Conservation (phyloP, 2,113 vertebrate species). For the Cervus canadensis region DNA sequence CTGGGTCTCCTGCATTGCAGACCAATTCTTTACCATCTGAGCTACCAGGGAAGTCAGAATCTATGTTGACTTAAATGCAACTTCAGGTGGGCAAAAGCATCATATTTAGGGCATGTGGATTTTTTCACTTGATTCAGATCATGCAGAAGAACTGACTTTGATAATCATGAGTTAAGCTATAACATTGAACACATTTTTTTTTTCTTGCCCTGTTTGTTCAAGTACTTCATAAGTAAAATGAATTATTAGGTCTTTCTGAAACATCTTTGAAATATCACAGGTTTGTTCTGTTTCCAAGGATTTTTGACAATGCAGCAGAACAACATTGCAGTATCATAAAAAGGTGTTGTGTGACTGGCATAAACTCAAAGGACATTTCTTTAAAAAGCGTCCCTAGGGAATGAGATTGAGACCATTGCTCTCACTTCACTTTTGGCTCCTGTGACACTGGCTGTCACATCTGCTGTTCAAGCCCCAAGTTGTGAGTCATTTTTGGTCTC, state of each 20-base stretch:
- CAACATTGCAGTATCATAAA: not conserved
- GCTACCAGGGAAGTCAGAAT: not conserved
- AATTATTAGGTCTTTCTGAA: not conserved
- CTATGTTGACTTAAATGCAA: not conserved
- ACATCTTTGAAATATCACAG: not conserved
- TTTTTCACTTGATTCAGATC: not conserved
- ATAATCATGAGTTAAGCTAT: not conserved
- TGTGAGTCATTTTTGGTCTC: not conserved
- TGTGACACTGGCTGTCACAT: not conserved
- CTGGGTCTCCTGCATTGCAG: not conserved
- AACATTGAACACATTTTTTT: not conserved
- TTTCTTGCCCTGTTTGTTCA: not conserved
- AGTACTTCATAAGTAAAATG: not conserved
- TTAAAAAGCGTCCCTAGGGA: not conserved
- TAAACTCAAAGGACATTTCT: slow-evolving; percentile 4
- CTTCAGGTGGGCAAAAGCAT: not conserved
- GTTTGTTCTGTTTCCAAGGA: not conserved
- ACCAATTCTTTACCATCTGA: not conserved
- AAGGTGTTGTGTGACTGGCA: not conserved
- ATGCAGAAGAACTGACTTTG: not conserved
- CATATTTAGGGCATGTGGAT: not conserved
- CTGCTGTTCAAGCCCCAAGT: not conserved
- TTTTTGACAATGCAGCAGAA: not conserved
- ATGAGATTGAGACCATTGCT: not conserved
- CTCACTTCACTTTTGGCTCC: not conserved